These are phyloP conservation scores for Watsonalla cultraria DNA, from an alignment of 2,888 invertebrate genomes.

Conservation along the genomic window DNA sequence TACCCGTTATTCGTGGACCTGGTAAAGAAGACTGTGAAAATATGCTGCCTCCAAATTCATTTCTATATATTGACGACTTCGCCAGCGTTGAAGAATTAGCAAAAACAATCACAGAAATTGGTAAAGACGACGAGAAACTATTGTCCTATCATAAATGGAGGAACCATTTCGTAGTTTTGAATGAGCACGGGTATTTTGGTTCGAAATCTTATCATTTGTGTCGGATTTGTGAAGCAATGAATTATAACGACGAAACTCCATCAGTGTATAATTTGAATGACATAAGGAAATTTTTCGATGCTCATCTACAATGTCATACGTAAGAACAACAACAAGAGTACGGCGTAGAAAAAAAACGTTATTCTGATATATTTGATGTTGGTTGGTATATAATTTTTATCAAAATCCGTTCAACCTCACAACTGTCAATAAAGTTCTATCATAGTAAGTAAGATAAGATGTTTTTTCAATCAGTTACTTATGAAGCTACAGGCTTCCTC, in stretches of 20 bases:
- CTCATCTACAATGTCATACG: conserved; percentile 8
- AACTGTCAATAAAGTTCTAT: too few species aligned
- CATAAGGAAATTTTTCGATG: conserved; percentile 37
- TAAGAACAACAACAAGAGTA: background rate
- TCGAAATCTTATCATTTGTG: conserved; percentile 80
- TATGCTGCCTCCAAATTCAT: conserved; percentile 81
- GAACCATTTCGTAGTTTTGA: conserved; percentile 70
- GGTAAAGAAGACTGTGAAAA: conserved; percentile 60
- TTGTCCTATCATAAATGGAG: conserved; percentile 80
- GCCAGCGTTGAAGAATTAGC: conserved; percentile 71
- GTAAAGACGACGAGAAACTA: conserved; percentile 44
- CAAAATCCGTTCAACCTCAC: too few species aligned
- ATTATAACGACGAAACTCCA: conserved; percentile 68
- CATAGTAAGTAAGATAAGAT: too few species aligned
- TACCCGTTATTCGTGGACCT: conserved; percentile 83
- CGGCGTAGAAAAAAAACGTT: background rate
- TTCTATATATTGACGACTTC: conserved; percentile 78
- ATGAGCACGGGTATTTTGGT: conserved; percentile 84
- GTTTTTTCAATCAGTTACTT: too few species aligned
- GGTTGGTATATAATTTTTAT: too few species aligned
- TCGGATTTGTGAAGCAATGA: conserved; percentile 82
- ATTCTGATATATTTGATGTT: background rate
- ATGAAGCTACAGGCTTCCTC: too few species aligned
- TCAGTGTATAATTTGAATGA: conserved; percentile 35
- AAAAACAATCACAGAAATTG: conserved; percentile 66